Base-by-base conservation (phyloP, 35 echinoderm and acorn worm species). In the Apostichopus japonicus region DNA sequence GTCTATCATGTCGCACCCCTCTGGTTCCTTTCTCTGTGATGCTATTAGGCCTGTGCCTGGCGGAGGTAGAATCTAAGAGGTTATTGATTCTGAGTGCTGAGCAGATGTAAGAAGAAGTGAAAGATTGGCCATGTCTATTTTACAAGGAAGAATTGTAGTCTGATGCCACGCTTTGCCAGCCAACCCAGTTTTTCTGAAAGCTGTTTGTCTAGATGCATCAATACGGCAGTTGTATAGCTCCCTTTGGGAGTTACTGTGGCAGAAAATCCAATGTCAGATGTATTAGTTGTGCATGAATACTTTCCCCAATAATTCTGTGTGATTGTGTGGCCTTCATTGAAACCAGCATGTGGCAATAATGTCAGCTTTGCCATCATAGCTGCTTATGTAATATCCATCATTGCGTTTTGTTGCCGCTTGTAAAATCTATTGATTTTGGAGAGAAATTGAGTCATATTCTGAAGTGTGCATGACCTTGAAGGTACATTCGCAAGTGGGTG, bases 291-390 rank as follows among this genome's bases (percentile, higher is more conserved):
- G 22, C 14, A 7, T 75, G 71, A 75, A 75, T 21, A 23, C 16
- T 75, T 75, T 61, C 57, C 71, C 71, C n/a, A 19, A 75, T 75
- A 75, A 75, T 7, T 61, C 57, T 61, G 57, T 61, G 57, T 75
- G 63, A 67, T 11, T 75, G 11, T 23, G 71, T 75, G 71, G 15
- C 71, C 71, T 75, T 75, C 14, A 23, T 75, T 6, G 71, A 73
- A n/a, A 73, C 71, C 71, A 75, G 71, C 63, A 67, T 67, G 63
- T 75, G 71, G 71, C 71, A 75, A 75, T 75, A 75, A 75, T 19
- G 16, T 75, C 71, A 75, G 71, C 21, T n/a, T 75, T 75, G 71
- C 71, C 21, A 23, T 75, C 17, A 21, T 75, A 75, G 71, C n/a
- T 75, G 1, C 71, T 75, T 19, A n/a, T 75, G 6, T 19, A 19